Evolutionary conservation across 2,113 vertebrate species (phyloP).

Genomic region (Anas platyrhynchos): DNA sequence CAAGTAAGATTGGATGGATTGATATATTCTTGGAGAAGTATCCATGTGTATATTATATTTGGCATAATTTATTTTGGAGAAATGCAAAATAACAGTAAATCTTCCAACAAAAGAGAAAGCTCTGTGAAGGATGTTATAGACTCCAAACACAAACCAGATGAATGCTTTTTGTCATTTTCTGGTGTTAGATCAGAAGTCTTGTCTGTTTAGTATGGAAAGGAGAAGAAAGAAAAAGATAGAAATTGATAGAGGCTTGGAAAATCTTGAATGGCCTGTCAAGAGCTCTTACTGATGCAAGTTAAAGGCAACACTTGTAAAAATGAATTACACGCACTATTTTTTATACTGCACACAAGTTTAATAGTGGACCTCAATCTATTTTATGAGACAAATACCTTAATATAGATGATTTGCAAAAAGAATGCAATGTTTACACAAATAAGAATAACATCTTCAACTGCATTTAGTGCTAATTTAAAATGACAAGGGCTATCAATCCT

Average conservation of each 20-base stretch:
- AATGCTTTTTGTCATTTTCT: conserved; percentile 30
- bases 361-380: conserved; percentile 61
- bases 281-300: conserved; percentile 50
- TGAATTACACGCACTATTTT: conserved; percentile 34
- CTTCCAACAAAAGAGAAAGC: not conserved
- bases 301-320: conserved; percentile 61
- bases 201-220: conserved; percentile 4
- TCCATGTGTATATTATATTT: not conserved
- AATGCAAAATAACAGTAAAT: not conserved
- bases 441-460: conserved; percentile 46
- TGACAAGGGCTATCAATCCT: conserved; percentile 66
- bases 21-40: not conserved
- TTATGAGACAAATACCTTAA: conserved; percentile 65
- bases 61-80: conserved; percentile 14
- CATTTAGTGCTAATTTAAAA: conserved; percentile 60
- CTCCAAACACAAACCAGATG: not conserved
- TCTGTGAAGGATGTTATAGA: not conserved
- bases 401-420: conserved; percentile 55
- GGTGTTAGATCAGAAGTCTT: conserved; percentile 21
- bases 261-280: conserved; percentile 48
- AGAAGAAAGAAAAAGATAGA: conserved; percentile 23
- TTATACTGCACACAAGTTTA: conserved; percentile 31
- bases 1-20: not conserved
- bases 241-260: conserved; percentile 43
- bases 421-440: conserved; percentile 56